These are phyloP conservation scores for Hydroisotoma schaefferi DNA, from an alignment of 2,888 invertebrate genomes.

Conservation along the genomic window DNA sequence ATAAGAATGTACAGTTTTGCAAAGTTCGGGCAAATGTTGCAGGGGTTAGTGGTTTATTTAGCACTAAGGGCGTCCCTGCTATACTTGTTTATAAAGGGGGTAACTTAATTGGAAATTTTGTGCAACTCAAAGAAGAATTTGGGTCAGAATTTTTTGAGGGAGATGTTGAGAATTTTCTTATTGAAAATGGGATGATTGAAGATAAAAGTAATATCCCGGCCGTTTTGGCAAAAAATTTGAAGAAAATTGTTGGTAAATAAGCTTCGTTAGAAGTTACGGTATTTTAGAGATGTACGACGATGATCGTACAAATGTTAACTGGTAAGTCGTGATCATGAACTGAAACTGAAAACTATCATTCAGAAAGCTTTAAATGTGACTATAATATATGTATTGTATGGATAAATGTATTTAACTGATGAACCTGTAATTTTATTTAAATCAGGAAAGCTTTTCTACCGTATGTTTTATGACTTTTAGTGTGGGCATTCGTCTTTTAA, in stretches of 20 bases:
- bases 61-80: conserved; percentile 78
- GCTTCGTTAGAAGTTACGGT: background rate
- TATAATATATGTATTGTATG: no score
- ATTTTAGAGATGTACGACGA: no score
- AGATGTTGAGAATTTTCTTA: conserved; percentile 85
- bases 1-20: conserved; percentile 84
- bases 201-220: conserved; percentile 20
- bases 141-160: conserved; percentile 85
- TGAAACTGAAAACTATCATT: no score
- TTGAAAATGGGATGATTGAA: conserved; percentile 58
- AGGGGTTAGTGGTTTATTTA: conserved; percentile 79
- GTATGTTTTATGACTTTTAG: no score
- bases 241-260: background rate
- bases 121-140: conserved; percentile 78
- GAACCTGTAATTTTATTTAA: no score
- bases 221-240: background rate
- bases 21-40: conserved; percentile 75
- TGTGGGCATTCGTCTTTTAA: no score
- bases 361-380: no score
- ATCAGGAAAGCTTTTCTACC: no score
- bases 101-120: conserved; percentile 87
- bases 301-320: no score
- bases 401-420: no score
- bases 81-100: conserved; percentile 85
- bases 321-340: no score